A percentile compares a stretch with the other conserved stretches of the same genome.
phyloP scores from a whole-genome alignment of 35 echinoderm and acorn worm genomes.

The Strongylocentrotus purpuratus region DNA sequence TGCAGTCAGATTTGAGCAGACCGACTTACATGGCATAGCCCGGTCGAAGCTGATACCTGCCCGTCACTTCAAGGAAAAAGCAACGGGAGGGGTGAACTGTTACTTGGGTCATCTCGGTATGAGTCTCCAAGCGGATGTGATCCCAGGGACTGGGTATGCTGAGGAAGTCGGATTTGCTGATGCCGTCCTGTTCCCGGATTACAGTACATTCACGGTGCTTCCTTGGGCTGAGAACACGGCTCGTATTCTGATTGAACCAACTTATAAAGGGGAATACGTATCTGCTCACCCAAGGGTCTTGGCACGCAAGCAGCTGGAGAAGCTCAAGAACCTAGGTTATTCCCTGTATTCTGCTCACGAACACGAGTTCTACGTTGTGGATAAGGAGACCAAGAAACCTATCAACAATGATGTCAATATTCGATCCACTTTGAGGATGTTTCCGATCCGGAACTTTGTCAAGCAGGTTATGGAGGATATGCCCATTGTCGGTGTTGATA shows the following conservation, averaged over 20 bases:
- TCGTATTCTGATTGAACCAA: constrained; percentile 49
- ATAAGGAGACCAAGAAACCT: not conserved
- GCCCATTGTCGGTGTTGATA: constrained; percentile 46
- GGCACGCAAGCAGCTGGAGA: constrained; percentile 37
- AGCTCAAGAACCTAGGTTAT: constrained; percentile 46
- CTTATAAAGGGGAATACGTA: constrained; percentile 33
- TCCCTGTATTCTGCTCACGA: constrained; percentile 44
- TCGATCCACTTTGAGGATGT: constrained; percentile 26
- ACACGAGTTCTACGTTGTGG: constrained; percentile 55
- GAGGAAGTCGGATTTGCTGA: constrained; percentile 55
- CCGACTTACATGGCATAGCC: constrained; percentile 62
- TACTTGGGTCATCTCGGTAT: constrained; percentile 43
- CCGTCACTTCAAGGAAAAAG: constrained; percentile 75
- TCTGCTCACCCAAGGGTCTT: constrained; percentile 37
- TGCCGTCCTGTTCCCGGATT: constrained; percentile 61
- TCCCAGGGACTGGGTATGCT: constrained; percentile 36
- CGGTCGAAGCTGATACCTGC: constrained; percentile 71
- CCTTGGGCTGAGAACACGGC: constrained; percentile 69
- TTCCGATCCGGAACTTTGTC: not conserved
- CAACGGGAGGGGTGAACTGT: constrained; percentile 54
- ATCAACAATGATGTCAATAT: constrained; percentile 19
- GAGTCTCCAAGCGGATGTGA: constrained; percentile 35
- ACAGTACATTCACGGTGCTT: constrained; percentile 62
- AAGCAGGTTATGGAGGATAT: constrained; percentile 35
- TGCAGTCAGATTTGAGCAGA: constrained; percentile 66